A percentile compares a stretch with the other conserved stretches of the same genome.
These are phyloP conservation scores for Cotesia typhae DNA, from an alignment of 1,140 invertebrate genomes.

Conservation along the genomic window DNA sequence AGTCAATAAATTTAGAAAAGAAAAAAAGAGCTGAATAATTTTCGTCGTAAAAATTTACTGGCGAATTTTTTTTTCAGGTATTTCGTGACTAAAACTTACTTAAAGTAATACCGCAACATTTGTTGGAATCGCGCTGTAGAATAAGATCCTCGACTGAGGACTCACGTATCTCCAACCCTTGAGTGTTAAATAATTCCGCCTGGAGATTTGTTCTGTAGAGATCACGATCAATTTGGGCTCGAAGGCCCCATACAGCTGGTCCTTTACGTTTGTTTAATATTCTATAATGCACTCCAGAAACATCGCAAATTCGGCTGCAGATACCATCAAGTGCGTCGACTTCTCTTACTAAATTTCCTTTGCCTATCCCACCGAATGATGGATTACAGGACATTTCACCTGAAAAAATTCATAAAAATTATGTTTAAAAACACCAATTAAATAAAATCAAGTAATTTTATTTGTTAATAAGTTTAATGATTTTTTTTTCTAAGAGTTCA, in stretches of 20 bases:
- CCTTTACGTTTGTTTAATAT: constrained; percentile 79
- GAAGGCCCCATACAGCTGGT: constrained; percentile 89
- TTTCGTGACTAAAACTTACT: constrained; percentile 60
- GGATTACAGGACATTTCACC: constrained; percentile 98
- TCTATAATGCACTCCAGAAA: constrained; percentile 80
- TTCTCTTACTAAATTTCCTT: constrained; percentile 92
- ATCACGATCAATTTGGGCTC: constrained; percentile 90
- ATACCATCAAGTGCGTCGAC: constrained; percentile 92
- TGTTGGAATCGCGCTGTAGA: constrained; percentile 62
- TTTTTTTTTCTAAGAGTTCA: no score
- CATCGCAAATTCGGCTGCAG: constrained; percentile 85
- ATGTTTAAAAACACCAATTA: no score
- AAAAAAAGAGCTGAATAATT: no score
- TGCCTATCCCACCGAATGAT: constrained; percentile 94
- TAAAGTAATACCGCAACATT: constrained; percentile 72
- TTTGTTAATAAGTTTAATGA: no score
- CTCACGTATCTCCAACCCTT: constrained; percentile 78
- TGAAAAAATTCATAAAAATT: constrained; percentile 52
- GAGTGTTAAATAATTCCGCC: constrained; percentile 74
- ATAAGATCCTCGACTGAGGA: constrained; percentile 87
- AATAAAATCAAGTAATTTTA: no score
- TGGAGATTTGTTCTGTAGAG: constrained; percentile 88
- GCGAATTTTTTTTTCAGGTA: no score
- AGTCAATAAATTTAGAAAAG: no score
- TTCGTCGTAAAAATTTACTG: no score